phyloP scores from a whole-genome alignment of 2,113 vertebrate species.

The Bothrops jararaca region DNA sequence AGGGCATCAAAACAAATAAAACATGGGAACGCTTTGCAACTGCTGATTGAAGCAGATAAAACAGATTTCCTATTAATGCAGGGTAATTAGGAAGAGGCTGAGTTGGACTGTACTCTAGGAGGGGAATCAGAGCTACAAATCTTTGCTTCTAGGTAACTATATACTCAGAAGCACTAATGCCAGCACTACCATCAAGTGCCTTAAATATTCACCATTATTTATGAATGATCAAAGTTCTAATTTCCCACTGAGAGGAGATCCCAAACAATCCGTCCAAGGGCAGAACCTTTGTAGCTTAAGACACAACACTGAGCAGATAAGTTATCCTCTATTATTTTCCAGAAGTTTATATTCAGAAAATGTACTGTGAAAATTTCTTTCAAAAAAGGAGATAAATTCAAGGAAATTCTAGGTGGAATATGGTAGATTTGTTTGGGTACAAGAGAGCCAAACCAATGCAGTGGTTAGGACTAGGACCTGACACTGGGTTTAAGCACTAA shows the following conservation, averaged over 20 bases:
- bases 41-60: conserved; percentile 33
- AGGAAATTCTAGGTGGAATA: background rate
- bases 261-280: background rate
- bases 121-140: background rate
- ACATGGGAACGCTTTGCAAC: background rate
- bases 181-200: background rate
- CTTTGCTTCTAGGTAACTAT: background rate
- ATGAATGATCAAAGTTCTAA: background rate
- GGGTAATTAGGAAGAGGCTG: background rate
- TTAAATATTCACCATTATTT: background rate
- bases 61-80: background rate
- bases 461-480: background rate
- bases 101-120: background rate
- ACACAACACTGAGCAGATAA: background rate
- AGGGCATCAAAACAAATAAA: conserved; percentile 22
- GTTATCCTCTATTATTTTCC: background rate
- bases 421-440: background rate
- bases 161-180: background rate
- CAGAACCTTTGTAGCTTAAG: background rate
- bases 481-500: background rate
- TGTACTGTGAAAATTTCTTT: background rate
- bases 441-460: background rate
- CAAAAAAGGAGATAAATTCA: background rate
- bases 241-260: background rate
- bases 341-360: background rate